Evolutionary conservation across 2,888 invertebrate species (phyloP).

Genomic region (Drosophila merina): DNA sequence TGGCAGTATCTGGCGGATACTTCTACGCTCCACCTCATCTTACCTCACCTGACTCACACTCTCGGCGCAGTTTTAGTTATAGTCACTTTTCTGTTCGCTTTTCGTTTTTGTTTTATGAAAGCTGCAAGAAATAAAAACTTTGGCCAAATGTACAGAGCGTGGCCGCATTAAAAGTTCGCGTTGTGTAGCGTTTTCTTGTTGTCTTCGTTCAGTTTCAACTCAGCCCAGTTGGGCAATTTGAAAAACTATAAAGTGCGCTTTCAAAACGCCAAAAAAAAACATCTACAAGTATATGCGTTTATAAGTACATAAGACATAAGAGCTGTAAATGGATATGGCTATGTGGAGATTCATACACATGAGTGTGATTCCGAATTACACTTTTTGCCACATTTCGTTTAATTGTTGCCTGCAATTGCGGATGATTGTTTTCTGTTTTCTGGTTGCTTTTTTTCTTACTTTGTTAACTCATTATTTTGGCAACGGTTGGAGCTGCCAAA

Average conservation of each 20-base stretch:
- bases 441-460: constrained; percentile 15
- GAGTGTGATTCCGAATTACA: constrained; percentile 62
- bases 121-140: constrained; percentile 58
- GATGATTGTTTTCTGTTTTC: constrained; percentile 32
- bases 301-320: constrained; percentile 10
- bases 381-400: constrained; percentile 74
- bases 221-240: constrained; percentile 62
- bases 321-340: constrained; percentile 12
- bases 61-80: constrained; percentile 50
- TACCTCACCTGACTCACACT: constrained; percentile 45
- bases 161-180: constrained; percentile 63
- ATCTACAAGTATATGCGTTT: background rate
- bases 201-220: constrained; percentile 46
- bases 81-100: constrained; percentile 33
- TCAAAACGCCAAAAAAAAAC: constrained; percentile 55
- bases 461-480: constrained; percentile 50
- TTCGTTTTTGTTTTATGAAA: constrained; percentile 54
- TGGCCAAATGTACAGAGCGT: constrained; percentile 50
- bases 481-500: constrained; percentile 56
- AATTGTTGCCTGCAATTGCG: constrained; percentile 66
- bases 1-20: constrained; percentile 41
- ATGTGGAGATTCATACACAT: constrained; percentile 21
- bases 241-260: constrained; percentile 72
- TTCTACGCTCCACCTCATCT: constrained; percentile 47
- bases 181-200: constrained; percentile 52